These are phyloP conservation scores for Myotis vivesi DNA, from an alignment of 2,797 vertebrate genomes.

Conservation along the genomic window DNA sequence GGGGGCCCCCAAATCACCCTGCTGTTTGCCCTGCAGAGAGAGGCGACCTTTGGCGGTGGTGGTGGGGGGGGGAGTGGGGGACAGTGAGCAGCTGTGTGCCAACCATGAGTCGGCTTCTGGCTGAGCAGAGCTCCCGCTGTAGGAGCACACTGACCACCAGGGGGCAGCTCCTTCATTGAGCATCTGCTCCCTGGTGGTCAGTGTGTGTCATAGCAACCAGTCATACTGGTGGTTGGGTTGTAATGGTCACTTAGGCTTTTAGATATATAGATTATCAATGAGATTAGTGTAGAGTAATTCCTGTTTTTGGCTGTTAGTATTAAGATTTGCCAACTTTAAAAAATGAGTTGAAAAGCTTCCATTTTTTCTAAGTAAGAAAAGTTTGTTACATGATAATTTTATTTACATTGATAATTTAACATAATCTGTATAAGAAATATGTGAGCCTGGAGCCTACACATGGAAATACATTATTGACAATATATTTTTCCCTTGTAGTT, in stretches of 20 bases:
- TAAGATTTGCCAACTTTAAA: neutral
- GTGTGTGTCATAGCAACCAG: too few species aligned
- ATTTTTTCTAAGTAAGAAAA: neutral
- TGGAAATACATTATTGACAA: neutral
- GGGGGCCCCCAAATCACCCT: too few species aligned
- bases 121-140: too few species aligned
- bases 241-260: neutral
- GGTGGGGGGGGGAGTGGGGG: too few species aligned
- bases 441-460: neutral
- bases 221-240: rapidly evolving
- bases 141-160: too few species aligned
- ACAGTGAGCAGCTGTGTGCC: rapidly evolving
- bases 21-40: too few species aligned
- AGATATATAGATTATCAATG: neutral
- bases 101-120: too few species aligned
- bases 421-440: neutral
- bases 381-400: neutral
- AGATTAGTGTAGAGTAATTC: neutral
- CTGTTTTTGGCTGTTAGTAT: neutral
- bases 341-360: neutral
- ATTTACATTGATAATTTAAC: neutral
- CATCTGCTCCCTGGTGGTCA: too few species aligned
- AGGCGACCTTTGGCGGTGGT: too few species aligned
- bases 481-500: neutral
- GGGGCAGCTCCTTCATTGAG: too few species aligned